Base-by-base conservation (phyloP, 2,888 invertebrate genomes). In the Heteromurus nitidus region DNA sequence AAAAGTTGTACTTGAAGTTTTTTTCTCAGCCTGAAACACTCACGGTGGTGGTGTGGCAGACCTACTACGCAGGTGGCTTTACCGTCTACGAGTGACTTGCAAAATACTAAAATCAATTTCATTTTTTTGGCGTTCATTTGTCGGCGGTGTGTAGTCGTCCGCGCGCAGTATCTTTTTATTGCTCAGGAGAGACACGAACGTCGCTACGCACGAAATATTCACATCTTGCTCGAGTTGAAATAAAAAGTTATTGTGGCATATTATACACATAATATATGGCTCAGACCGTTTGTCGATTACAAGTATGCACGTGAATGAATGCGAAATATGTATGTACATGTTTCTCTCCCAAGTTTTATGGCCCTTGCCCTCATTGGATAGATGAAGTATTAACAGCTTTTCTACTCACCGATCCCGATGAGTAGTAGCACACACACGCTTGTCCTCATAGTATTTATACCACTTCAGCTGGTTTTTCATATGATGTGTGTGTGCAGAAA, bases 121-220 rank as follows among this genome's bases (percentile, higher is more conserved):
- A 24, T 18, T 58, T 42, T 64, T 55, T 30, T 55, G 47, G 42
- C 31, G 47, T 42, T 44, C 72, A 72, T 79, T 64, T 79, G 69
- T 42, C 64, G 31, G 26, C 31, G 31, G 42, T 50, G 69, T 30
- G 24, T 36, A 64, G 53, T 26, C 36, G 47, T 22, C 58, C 22
- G n/a, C n/a, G 20, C 67, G 30, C 64, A 77, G 69, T 79, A 55
- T 72, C 79, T 65, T 79, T 79, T 79, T 79, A 79, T 79, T 79
- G 44, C 79, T 55, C 65, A 60, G 9, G 50, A 72, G 79, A 79
- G 72, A 55, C 67, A 42, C 31, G 53, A 53, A 50, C 30, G 36
- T 18, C 26, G 64, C 36, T 55, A 50, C 70, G 79, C 79, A 79
- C 79, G 79, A 64, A 70, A 79, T 79, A 64, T 79, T 79, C 79